Conservation (phyloP, 2,113 vertebrate species). For the Notothenia rossii region DNA sequence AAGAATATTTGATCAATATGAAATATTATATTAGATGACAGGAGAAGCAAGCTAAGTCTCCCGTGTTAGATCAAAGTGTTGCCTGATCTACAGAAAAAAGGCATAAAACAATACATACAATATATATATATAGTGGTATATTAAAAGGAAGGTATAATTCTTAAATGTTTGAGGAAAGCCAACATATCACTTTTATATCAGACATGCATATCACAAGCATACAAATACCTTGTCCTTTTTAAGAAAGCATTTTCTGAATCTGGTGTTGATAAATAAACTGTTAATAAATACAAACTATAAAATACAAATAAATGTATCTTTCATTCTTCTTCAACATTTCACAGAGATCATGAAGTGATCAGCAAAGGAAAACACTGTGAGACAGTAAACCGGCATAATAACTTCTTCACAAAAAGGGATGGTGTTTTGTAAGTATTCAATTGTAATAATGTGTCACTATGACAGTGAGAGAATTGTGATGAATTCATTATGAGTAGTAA, state of each 20-base stretch:
- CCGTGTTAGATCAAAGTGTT: conserved; percentile 55
- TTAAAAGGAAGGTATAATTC: not conserved
- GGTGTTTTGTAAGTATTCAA: not conserved
- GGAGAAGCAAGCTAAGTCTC: conserved; percentile 14
- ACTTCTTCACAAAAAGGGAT: not conserved
- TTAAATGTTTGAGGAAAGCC: conserved; percentile 4
- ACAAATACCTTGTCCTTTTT: no score
- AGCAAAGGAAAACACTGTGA: not conserved
- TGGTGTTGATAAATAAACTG: not conserved
- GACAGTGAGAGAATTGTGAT: not conserved
- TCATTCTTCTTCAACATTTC: not conserved
- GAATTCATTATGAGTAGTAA: not conserved
- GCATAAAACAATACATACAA: conserved; percentile 28
- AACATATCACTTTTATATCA: conserved; percentile 1
- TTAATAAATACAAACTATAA: not conserved
- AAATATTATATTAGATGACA: conserved; percentile 52
- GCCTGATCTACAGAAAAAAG: not conserved
- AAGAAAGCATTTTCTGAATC: not conserved
- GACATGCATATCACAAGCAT: not conserved
- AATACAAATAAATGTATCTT: not conserved
- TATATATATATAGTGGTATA: conserved; percentile 16
- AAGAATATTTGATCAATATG: conserved; percentile 48
- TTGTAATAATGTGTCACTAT: not conserved
- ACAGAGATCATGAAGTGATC: not conserved
- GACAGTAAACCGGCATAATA: not conserved